Base-by-base conservation (phyloP, 2,113 vertebrate genomes). In the Crypturellus undulatus region DNA sequence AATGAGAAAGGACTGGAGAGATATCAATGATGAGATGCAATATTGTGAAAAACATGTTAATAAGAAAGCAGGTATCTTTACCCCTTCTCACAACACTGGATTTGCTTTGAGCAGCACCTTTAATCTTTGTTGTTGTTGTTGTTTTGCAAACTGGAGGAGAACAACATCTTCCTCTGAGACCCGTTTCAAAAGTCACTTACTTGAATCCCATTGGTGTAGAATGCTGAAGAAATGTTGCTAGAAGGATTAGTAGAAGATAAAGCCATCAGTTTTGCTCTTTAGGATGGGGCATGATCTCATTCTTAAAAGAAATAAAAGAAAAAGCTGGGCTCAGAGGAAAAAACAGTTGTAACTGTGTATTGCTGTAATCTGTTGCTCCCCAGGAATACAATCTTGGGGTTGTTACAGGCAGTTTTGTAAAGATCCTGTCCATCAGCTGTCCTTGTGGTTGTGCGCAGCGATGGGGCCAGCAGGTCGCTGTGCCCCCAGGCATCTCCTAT, bases 141-240 rank as follows among this genome's bases (percentile, higher is more conserved):
- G 9, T 70, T 94, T 52, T 38, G 20, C 40, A 45, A 54, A 73
- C 36, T 56, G 17, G 36, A 77, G 71, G 15, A 93, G 84, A 91
- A 72, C 13, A 78, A 32, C 32, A 43, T 76, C 21, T 72, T 91
- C 22, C 12, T 76, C 58, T 65, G 52, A 92, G 60, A 64, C 21
- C 30, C 19, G 49, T 6, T 90, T 49, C 45, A 91, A 93, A 58
- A 80, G 40, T 6, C 52, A 45, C 20, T 87, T 12, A 24, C 87
- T 82, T 91, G 75, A 87, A 85, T 59, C 68, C 88, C 68, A 36
- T 32, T 80, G 51, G 3, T 25, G 40, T 73, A 92, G 82, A 93
- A 96, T 42, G 49, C 63, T 79, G 85, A 62, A 88, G 54, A 85
- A 91, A 82, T 82, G 56, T 21, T 56, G 52, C 58, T 73, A n/a